These are phyloP conservation scores for Tanytarsus gracilentus DNA, from an alignment of 2,888 invertebrate genomes.

Conservation along the genomic window DNA sequence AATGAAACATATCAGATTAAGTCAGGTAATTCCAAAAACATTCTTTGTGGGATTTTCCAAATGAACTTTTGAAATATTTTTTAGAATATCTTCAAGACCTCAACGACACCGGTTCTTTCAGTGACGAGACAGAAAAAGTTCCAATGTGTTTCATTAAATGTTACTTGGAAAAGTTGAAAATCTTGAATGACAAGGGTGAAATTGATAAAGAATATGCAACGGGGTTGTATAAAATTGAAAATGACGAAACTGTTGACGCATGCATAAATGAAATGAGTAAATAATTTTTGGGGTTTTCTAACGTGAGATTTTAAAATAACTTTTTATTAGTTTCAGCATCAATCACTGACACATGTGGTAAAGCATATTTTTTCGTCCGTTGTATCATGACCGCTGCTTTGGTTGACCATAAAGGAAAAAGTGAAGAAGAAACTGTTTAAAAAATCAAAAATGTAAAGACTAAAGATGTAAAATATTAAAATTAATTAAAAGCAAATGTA, in stretches of 20 bases:
- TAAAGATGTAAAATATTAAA: background rate
- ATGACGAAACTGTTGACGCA: constrained; percentile 38
- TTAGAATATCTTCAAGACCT: constrained; percentile 46
- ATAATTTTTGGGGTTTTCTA: background rate
- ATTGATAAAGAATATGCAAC: constrained; percentile 43
- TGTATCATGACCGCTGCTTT: constrained; percentile 44
- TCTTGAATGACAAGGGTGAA: constrained; percentile 44
- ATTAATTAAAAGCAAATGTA: background rate
- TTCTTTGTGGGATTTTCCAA: background rate
- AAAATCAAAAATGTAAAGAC: background rate
- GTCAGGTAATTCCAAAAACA: background rate
- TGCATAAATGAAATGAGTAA: constrained; percentile 38
- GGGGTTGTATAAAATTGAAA: constrained; percentile 40
- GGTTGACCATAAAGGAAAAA: constrained; percentile 33
- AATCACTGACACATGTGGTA: constrained; percentile 45
- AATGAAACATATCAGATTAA: background rate
- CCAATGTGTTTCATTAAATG: constrained; percentile 53
- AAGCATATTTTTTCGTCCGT: constrained; percentile 47
- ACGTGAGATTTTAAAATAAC: background rate
- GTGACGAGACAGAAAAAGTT: constrained; percentile 49
- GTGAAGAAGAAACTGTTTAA: background rate
- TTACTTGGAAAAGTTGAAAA: constrained; percentile 44
- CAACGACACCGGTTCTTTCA: constrained; percentile 48
- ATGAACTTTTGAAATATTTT: constrained; percentile 26
- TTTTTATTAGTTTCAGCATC: background rate